These are phyloP conservation scores for Antheraea assamensis DNA, from an alignment of 2,888 invertebrate genomes.

Conservation along the genomic window DNA sequence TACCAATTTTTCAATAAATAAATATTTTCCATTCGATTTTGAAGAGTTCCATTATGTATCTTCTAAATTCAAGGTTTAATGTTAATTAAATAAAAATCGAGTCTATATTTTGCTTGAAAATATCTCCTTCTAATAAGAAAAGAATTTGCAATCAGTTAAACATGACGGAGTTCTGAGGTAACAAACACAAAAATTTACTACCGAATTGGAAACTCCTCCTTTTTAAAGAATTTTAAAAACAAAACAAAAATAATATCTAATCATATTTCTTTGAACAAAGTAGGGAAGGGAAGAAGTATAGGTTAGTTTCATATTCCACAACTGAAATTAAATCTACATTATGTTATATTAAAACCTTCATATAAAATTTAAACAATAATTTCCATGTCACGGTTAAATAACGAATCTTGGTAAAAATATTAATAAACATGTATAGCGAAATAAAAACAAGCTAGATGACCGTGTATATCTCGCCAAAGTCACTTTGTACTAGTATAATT, in stretches of 20 bases:
- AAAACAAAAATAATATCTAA: neutral
- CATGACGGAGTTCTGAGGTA: too few species aligned
- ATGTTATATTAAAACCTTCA: neutral
- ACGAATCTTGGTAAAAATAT: neutral
- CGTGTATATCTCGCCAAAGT: neutral
- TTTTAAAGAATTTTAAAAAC: too few species aligned
- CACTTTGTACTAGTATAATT: neutral
- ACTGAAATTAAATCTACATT: neutral
- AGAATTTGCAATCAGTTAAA: too few species aligned
- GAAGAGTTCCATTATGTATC: too few species aligned
- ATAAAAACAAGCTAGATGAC: neutral
- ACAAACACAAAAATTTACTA: too few species aligned
- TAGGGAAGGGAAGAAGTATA: neutral
- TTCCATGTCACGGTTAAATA: neutral
- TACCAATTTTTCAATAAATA: too few species aligned
- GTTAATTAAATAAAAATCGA: too few species aligned
- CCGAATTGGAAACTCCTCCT: too few species aligned
- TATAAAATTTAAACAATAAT: neutral
- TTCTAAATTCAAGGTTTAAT: too few species aligned
- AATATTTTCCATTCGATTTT: too few species aligned
- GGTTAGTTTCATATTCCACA: neutral
- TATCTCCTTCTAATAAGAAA: too few species aligned
- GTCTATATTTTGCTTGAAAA: too few species aligned
- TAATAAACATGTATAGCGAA: neutral
- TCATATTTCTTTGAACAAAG: neutral